These are phyloP conservation scores for Dasypus novemcinctus DNA, from an alignment of 2,113 vertebrate species.

Conservation along the genomic window DNA sequence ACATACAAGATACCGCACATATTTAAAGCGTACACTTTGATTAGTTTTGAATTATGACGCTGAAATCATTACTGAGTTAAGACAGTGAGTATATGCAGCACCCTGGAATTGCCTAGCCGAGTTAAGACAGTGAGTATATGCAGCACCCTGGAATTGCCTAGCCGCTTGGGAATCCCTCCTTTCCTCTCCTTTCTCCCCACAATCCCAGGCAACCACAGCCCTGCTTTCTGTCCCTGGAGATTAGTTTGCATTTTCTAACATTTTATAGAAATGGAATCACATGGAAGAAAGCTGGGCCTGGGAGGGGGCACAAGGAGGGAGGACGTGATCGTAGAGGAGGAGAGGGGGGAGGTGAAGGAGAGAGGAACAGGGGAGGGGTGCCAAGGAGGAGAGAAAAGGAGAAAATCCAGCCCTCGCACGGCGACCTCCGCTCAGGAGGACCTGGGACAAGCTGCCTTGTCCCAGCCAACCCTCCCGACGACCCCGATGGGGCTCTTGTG, in stretches of 20 bases:
- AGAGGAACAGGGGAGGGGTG: too few species aligned
- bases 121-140: background rate
- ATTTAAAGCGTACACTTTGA: background rate
- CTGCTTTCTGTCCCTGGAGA: background rate
- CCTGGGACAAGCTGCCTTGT: too few species aligned
- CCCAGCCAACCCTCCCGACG: too few species aligned
- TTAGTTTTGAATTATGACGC: background rate
- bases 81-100: accelerated
- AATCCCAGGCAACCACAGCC: background rate
- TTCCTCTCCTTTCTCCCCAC: background rate
- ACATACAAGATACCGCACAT: accelerated
- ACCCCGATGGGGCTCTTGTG: too few species aligned
- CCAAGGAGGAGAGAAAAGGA: too few species aligned
- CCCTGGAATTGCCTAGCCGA: background rate
- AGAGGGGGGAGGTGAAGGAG: too few species aligned
- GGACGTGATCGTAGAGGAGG: too few species aligned
- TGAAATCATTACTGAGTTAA: background rate
- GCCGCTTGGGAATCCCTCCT: too few species aligned
- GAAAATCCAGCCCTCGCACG: too few species aligned
- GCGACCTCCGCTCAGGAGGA: too few species aligned
- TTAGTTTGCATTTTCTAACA: background rate
- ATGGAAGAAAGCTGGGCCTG: too few species aligned
- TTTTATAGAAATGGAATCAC: accelerated
- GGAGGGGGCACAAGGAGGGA: too few species aligned
- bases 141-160: background rate